Evolutionary conservation across 2,797 vertebrate species (phyloP), one percentile per base, ranked within the genome.

Genomic region (Lindbergichthys nudifrons): DNA sequence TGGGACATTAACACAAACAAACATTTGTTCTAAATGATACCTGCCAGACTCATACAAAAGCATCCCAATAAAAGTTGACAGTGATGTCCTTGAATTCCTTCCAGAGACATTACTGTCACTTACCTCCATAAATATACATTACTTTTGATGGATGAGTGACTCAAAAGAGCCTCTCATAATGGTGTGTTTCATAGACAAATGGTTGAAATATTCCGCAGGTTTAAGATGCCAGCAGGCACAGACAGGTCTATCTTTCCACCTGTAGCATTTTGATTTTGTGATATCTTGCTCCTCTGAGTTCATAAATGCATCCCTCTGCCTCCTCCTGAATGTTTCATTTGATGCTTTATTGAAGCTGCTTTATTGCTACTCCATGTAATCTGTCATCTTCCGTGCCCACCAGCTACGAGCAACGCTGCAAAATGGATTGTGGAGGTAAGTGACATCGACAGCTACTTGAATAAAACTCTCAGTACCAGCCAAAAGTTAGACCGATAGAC

Each of bases 361-460:
- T 70, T 67, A 65, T 61, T 63, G 54, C 59, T 68, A 8, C 42
- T 63, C 5, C n/a, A 3, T n/a, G 16, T 71, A 56, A 75, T 77
- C 71, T 67, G 48, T 89, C 69, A 62, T 77, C 39, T 30, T 59
- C 41, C 53, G 46, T 68, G 50, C 56, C 73, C 73, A 68, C 19
- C 42, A 48, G 30, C 77, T 73, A 66, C 7, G 3, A 0, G 0
- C 57, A 30, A 30, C 19, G 13, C 47, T 57, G 50, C 13, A 41
- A 61, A 82, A 80, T 69, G 65, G 75, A 77, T 61, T 41, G 51
- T 54, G 47, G 65, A 70, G 56, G 70, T 10, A 71, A 75, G 45
- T 59, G 23, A 65, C 65, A 75, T 43, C 45, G 78, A 73, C 74
- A 59, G 66, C 43, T 51, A 15, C 64, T 61, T 70, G n/a, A 75